Evolutionary conservation across 2,888 invertebrate genomes (phyloP), one percentile per base, ranked within the genome.

Genomic region (Ophion slaviceki): DNA sequence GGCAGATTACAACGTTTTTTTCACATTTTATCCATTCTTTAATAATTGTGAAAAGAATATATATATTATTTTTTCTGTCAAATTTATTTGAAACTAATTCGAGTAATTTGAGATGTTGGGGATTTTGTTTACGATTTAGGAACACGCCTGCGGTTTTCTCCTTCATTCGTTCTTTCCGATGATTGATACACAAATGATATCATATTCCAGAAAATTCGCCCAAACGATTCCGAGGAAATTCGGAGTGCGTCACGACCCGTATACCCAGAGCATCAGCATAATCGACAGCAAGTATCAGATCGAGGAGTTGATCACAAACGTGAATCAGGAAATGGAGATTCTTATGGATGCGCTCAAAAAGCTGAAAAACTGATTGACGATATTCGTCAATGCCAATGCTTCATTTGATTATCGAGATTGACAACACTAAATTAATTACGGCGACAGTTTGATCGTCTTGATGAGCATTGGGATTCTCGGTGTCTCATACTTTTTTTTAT

Each of bases 171-270:
- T 40, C 8, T 40, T 8, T 40, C 7, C 40, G 40, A 40, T 40
- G 17, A 53, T 17, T 17, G 53, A 53, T 17, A 53, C 14, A 53
- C 17, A 2, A 4, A 11, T 17, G n/a, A 72, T 85, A 76, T 87
- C 87, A 86, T 85, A 86, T 96, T 95, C 78, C 94, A 98, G 98
- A 90, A 97, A 98, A 96, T 98, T 97, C 93, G 97, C 99, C 0
- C 96, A 97, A 88, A 97, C 97, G 0, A 99, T 99, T 90, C 98
- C 98, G 2, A 96, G 98, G 72, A 97, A 97, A 75, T 99, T 99
- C 92, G 97, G 98, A 0, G 98, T 99, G 0, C 96, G 99, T 53
- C 99, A 99, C 95, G 99, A 99, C 93, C 96, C 99, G 0, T 99
- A 99, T 94, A 99, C 99, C 0, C 98, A 98, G 94, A 97, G 97